These are phyloP conservation scores for Elgaria multicarinata DNA, from an alignment of 2,113 vertebrate species.

Conservation along the genomic window DNA sequence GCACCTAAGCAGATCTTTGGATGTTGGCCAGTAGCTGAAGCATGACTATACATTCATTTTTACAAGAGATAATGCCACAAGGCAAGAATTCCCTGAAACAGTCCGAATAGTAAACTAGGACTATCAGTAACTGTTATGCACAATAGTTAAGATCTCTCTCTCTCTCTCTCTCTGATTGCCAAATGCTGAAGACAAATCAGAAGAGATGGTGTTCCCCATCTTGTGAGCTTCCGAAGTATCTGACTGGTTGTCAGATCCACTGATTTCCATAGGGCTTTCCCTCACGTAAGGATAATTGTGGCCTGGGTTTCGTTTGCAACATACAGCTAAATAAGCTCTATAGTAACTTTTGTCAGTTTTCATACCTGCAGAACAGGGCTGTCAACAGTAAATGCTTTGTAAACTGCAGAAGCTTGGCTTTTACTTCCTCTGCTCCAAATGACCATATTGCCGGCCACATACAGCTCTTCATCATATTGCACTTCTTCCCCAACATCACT, in stretches of 20 bases:
- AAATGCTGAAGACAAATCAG: no score
- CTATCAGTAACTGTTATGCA: no score
- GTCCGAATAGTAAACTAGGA: no score
- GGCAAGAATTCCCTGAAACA: no score
- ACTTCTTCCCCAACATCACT: slow-evolving; percentile 83
- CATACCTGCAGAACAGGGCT: slow-evolving; percentile 91
- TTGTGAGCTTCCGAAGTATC: no score
- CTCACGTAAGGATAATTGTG: neutral
- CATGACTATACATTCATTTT: no score
- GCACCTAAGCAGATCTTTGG: no score
- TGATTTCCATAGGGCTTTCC: neutral
- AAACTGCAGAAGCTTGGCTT: slow-evolving; percentile 84
- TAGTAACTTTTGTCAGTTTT: neutral
- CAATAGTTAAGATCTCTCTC: no score
- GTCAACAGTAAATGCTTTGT: slow-evolving; percentile 97
- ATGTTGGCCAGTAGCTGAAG: no score
- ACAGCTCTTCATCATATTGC: slow-evolving; percentile 95
- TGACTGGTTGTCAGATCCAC: neutral
- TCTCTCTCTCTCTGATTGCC: no score
- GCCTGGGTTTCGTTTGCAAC: neutral
- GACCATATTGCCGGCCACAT: slow-evolving; percentile 92
- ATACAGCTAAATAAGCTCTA: accelerated
- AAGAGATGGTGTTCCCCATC: no score
- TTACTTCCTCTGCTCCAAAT: slow-evolving; percentile 96
- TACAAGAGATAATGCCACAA: no score